Base-by-base conservation (phyloP, 2,888 invertebrate species). In the Drosophila nigritarsus region DNA sequence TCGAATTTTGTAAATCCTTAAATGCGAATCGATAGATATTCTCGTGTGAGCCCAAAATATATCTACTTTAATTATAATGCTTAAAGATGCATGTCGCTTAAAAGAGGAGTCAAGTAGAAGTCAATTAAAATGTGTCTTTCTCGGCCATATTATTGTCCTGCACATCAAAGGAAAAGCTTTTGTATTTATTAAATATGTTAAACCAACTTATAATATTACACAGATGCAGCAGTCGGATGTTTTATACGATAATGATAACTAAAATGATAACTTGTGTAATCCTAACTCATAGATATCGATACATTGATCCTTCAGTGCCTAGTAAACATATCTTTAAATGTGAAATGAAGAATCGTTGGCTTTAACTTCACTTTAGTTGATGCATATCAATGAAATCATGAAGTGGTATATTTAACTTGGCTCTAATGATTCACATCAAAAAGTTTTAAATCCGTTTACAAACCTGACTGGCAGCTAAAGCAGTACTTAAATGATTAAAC, bases 81-180 rank as follows among this genome's bases (percentile, higher is more conserved):
- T 1, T 0, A 4, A 9, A 40, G 3, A n/a, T 2, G 9, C 0
- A 9, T 2, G n/a, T n/a, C 9, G 1, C n/a, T n/a, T 5, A 13
- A 20, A 13, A n/a, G 13, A 6, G 42, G 7, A 20, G 7, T 13
- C 13, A 42, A 42, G 42, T 2, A 13, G 20, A 20, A 20, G 2
- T 45, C 1, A 20, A 20, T 2, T 20, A 1, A 42, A 7, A 20
- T 42, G 20, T 20, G 0, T 20, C 11, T 6, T 2, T n/a, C 20
- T 3, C 11, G 13, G 13, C 2, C 0, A 42, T 20, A 1, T 6
- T 1, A 13, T 20, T 42, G 6, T 20, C 13, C 20, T 42, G 42
- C 6, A 20, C 3, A 20, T n/a, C n/a, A 4, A 40, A 40, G 3
- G 3, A 13, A 42, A 20, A 20, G 0, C 1, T 1, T 3, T 13